Base-by-base conservation (phyloP, 1,140 invertebrate genomes). In the Lethrus apterus region DNA sequence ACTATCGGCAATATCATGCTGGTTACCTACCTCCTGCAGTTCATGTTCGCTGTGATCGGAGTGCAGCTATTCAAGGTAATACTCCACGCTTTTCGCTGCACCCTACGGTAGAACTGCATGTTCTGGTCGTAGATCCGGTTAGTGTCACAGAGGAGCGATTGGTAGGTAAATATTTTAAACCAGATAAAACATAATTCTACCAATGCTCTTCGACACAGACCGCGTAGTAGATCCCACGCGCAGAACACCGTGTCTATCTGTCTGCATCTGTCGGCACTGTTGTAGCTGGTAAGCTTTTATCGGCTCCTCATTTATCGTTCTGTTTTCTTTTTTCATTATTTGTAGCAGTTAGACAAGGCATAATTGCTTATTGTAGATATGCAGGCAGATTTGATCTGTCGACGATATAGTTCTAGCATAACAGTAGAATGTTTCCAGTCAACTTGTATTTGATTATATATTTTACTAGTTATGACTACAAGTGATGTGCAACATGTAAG, bases 21-120 rank as follows among this genome's bases (percentile, higher is more conserved):
- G 84, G 93, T 98, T 72, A 97, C 94, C 70, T 93, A 93, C 78
- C 86, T 98, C 63, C 88, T 98, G 65, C 89, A 98, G 78, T 99
- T 99, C 83, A 99, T 99, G 94, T 99, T 99, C 75, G 93, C 95
- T 71, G 95, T 98, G 70, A 99, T 99, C 77, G 96, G 96, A 77
- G 97, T 99, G 71, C 96, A 99, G 80, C 86, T 99, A 65, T 99
- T 99, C 78, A 98, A 99, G 89, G 91, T 89, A 87, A 84, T 73
- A 48, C 49, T 51, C 34, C 47, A 55, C 47, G 55, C 58, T 60
- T 57, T 41, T 55, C 52, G 56, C 60, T 57, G 54, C 56, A 60
- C 58, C 40, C 46, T 48, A 54, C 51, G 50, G 57, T 60, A 63
- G 56, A 60, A 56, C 55, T 62, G 60, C 59, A 64, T 62, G 60